Evolutionary conservation across 2,888 invertebrate genomes (phyloP), one percentile per base, ranked within the genome.

Genomic region (Aphrophora alni): DNA sequence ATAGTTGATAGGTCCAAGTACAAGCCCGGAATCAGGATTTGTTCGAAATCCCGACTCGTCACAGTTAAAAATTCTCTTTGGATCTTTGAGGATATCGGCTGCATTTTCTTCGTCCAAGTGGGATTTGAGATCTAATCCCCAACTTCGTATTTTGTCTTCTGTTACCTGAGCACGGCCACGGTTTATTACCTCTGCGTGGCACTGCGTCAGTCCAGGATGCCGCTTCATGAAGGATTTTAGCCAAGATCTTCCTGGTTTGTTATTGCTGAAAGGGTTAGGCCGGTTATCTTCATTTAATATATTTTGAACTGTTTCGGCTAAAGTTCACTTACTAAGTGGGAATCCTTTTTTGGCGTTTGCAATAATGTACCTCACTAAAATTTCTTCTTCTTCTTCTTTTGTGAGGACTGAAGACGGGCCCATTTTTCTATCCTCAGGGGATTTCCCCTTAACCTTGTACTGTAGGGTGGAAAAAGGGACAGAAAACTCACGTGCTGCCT

Each of bases 1-100:
- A 24, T 74, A 74, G 74, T 74, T 38, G 24, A 74, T 38, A 14
- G 74, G 74, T 74, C 74, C 74, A 21, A 74, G 24, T 38, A 74
- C 74, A 38, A 74, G 38, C 33, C 74, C 74, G 12, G 38, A 38
- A 21, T 74, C 38, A 74, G 74, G 74, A 74, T 74, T 74, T 33
- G 74, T 74, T 14, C 74, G 74, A 74, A 74, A 74, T 74, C 74
- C 74, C 0, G 74, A 74, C 10, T 74, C 74, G 24, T 74, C 74
- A 38, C 38, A 33, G 38, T 74, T 74, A 24, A 14, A 74, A 38
- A 74, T 38, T 38, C 74, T 33, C 38, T 33, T 38, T n/a, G 74
- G 74, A 38, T 74, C 74, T 21, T 74, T 24, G 24, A 74, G 38
- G n/a, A 74, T 74, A 38, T 74, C 74, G n/a, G 38, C 4, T 21